Base-by-base conservation (phyloP, 2,888 invertebrate genomes). In the Piscicola geometra region DNA sequence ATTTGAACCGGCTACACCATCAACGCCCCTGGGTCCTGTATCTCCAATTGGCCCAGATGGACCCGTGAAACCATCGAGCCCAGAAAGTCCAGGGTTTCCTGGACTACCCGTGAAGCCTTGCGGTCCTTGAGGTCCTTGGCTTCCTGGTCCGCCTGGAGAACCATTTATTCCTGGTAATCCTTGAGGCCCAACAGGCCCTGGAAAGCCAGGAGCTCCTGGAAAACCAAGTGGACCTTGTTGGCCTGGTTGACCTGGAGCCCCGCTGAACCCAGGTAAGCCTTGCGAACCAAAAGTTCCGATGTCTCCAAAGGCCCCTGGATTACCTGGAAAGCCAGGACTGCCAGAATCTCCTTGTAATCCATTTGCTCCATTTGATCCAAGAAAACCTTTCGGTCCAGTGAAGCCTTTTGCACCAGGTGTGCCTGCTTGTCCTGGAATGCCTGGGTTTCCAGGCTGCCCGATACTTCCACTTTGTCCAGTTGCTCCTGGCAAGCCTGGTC, bases 291-390 rank as follows among this genome's bases (percentile, higher is more conserved):
- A 21, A 25, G n/a, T 12, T 41, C 71, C 71, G 5, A 41, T 71
- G n/a, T 50, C 71, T 41, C 71, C 71, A 28, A 71, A 18, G 12
- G 9, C n/a, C 12, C 75, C 75, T 18, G 67, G 36, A 12, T 15
- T 71, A 9, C 75, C 75, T 12, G 75, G 36, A 25, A 12, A 3
- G n/a, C 75, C 75, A 15, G 67, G 67, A 41, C 25, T 30, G 25
- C 77, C 77, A 64, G 32, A 18, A 36, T 41, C 47, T 36, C 75
- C 77, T 71, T 75, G 28, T 9, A 32, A 41, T 5, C 77, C 77
- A 35, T n/a, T 2, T 33, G 64, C 32, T 75, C 77, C 77, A 41
- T 32, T 36, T 5, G 36, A 3, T 21, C 77, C 77, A 15, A 25
- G 68, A n/a, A 25, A 33, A 41, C 75, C 75, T 41, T 60, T 32